Conservation (phyloP, 2,797 vertebrate genomes). For the Otolemur crassicaudatus region DNA sequence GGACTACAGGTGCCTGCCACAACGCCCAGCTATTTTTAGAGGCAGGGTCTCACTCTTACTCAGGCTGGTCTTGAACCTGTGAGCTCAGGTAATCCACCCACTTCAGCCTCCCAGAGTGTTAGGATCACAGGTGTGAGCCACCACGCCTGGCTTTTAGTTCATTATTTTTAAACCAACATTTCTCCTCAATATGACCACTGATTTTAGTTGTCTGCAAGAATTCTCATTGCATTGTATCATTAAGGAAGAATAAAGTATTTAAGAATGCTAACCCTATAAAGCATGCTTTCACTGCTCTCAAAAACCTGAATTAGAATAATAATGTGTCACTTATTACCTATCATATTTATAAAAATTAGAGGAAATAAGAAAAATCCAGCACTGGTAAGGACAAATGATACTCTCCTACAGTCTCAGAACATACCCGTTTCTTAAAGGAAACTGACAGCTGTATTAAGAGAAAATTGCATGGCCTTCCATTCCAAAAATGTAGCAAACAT, state of each 20-base stretch:
- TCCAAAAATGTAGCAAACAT: neutral
- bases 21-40: no score
- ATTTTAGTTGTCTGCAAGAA: constrained; percentile 33
- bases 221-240: neutral
- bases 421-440: neutral
- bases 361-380: constrained; percentile 13
- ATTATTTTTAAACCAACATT: constrained; percentile 3
- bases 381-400: neutral
- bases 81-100: no score
- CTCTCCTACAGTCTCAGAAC: neutral
- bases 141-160: neutral
- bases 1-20: no score
- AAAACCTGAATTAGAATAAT: neutral
- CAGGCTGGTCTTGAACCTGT: no score
- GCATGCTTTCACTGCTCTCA: constrained; percentile 28
- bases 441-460: neutral
- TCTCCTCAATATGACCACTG: neutral
- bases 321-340: neutral
- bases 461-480: neutral
- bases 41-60: no score
- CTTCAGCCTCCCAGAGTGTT: no score
- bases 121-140: no score
- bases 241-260: constrained; percentile 29
- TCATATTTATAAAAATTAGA: constrained; percentile 10
- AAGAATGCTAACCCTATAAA: neutral